phyloP scores from a whole-genome alignment of 2,797 vertebrate species.

The Margarornis squamiger region DNA sequence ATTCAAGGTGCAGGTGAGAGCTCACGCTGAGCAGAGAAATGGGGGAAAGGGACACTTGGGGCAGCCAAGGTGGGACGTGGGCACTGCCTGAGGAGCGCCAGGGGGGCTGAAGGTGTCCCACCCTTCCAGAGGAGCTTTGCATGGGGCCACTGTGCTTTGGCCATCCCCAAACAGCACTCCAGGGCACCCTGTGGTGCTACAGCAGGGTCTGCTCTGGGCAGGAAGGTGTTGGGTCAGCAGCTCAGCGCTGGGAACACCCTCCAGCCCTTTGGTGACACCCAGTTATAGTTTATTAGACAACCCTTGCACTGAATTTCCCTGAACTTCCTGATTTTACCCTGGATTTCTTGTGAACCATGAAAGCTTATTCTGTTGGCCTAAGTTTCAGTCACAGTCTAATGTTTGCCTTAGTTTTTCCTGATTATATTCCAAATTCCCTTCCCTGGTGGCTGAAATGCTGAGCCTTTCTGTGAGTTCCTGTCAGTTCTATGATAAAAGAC shows the following conservation, averaged over 20 bases:
- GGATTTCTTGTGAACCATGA: background rate
- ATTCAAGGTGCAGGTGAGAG: background rate
- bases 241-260: background rate
- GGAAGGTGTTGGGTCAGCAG: accelerated
- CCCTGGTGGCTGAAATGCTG: background rate
- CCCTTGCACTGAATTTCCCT: background rate
- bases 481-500: background rate
- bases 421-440: too few species aligned
- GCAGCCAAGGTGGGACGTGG: background rate
- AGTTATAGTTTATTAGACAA: background rate
- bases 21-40: background rate
- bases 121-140: accelerated
- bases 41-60: background rate
- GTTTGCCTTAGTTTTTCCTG: background rate
- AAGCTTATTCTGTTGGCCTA: background rate
- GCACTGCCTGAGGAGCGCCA: background rate
- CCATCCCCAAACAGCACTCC: background rate
- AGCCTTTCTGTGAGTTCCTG: background rate
- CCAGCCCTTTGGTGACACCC: background rate
- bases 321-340: background rate
- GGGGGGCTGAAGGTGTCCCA: background rate
- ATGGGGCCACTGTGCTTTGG: background rate
- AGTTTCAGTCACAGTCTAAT: background rate
- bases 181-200: accelerated
- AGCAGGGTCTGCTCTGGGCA: background rate